Percentiles rank a stretch among this genome's conserved stretches.
Evolutionary conservation across 1,140 invertebrate species (phyloP).

Genomic region (Diploscapter pachys): DNA sequence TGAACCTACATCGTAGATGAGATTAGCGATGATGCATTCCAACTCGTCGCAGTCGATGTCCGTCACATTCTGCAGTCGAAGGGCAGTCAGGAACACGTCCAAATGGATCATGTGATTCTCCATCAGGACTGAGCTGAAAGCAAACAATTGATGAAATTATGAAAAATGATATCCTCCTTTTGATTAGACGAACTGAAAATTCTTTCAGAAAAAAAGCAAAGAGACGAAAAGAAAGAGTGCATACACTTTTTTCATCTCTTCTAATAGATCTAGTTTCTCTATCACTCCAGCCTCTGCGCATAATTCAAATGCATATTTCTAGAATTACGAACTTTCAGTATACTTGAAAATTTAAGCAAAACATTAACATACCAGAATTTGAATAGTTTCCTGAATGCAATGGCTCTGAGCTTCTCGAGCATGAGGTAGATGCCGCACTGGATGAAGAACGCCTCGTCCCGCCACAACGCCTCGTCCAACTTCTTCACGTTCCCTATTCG

Average conservation of each 20-base stretch:
- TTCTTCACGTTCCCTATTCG: constrained; percentile 78
- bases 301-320: too few relatives aligned
- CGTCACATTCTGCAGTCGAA: constrained; percentile 73
- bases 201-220: too few relatives aligned
- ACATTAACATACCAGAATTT: constrained; percentile 75
- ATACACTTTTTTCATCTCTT: neutral
- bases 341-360: too few relatives aligned
- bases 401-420: constrained; percentile 88
- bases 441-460: constrained; percentile 86
- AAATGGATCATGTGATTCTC: constrained; percentile 88
- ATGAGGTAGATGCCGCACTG: constrained; percentile 93
- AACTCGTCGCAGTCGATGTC: constrained; percentile 88
- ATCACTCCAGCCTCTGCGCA: neutral
- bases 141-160: too few relatives aligned
- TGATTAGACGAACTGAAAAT: neutral
- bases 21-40: constrained; percentile 89
- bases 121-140: constrained; percentile 71
- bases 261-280: neutral
- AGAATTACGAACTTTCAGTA: too few relatives aligned
- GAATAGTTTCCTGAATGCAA: constrained; percentile 91
- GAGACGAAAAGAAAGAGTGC: too few relatives aligned
- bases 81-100: constrained; percentile 73
- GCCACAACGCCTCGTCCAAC: constrained; percentile 78
- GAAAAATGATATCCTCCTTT: neutral
- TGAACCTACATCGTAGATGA: constrained; percentile 78